Base-by-base conservation (phyloP, 2,888 invertebrate genomes). In the Schizotus pectinicornis region DNA sequence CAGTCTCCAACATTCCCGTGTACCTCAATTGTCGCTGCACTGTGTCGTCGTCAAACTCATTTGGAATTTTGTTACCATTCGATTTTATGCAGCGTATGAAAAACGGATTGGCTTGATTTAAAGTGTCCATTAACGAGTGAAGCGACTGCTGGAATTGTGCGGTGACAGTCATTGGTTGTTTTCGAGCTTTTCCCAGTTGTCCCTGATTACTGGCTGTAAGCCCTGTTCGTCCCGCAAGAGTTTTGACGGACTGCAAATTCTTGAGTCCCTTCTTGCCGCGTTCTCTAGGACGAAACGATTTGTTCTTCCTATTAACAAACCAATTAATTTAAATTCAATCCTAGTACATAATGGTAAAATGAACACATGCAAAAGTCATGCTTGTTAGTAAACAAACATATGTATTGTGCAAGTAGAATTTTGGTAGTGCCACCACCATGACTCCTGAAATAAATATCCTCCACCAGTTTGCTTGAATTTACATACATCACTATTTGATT, bases 1-100 rank as follows among this genome's bases (percentile, higher is more conserved):
- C 97, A 0, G 97, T 98, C 77, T 97, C 97, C 71, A 98, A 76
- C 97, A 97, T 98, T 60, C 98, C 98, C 0, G 97, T 97, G 80
- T 98, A 98, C 7, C 96, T 84, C 56, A 98, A 82, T 77, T 94
- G 91, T 47, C 95, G 84, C 72, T 95, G 90, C 6, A 97, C 95
- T 0, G 95, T 93, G 62, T 94, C 93, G 71, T 96, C 94, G 78
- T 96, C 95, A 80, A 97, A 97, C 66, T 89, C 88, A 77, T 95
- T 95, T 0, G 97, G 90, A 62, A 92, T 89, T 85, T 97, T 97
- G 59, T 76, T 92, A 57, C 91, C 88, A 79, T 98, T 98, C 50
- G 95, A 95, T 81, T 97, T 97, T 77, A 98, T 97, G 79, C 98
- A 98, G 60, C 98, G 81, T 59, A 92, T 88, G 77, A 92, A 92